Percentiles rank a stretch among this genome's conserved stretches.
phyloP scores from a whole-genome alignment of 2,113 vertebrate species.

The Archocentrus centrarchus region DNA sequence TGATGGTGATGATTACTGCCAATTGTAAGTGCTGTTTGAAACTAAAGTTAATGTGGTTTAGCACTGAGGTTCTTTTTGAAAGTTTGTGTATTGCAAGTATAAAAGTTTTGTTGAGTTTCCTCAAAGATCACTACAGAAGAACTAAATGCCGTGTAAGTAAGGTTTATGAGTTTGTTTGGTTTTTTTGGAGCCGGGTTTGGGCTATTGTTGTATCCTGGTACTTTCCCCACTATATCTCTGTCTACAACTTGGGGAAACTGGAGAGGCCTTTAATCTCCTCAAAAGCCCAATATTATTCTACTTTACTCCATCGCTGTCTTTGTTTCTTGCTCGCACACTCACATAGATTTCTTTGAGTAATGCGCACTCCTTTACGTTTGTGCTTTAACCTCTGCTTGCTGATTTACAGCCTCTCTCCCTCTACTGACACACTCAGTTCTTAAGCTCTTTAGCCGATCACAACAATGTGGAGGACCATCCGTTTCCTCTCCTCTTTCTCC shows the following conservation, averaged over 20 bases:
- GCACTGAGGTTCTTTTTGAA: constrained; percentile 8
- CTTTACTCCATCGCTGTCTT: constrained; percentile 3
- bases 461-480: constrained; percentile 53
- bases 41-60: not conserved
- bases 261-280: constrained; percentile 52
- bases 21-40: not conserved
- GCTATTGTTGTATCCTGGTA: not conserved
- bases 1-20: not conserved
- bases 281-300: constrained; percentile 50
- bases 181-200: too few relatives aligned
- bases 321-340: not conserved
- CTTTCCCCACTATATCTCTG: constrained; percentile 8
- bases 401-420: constrained; percentile 62
- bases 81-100: not conserved
- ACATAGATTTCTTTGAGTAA: not conserved
- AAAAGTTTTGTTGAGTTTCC: not conserved
- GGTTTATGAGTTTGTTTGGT: not conserved
- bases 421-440: constrained; percentile 54
- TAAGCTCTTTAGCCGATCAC: constrained; percentile 64
- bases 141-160: not conserved
- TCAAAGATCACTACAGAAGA: not conserved
- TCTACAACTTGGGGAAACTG: constrained; percentile 25
- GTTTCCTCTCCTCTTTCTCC: constrained; percentile 46
- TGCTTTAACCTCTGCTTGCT: constrained; percentile 45
- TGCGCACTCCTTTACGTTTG: constrained; percentile 12